Percentiles rank a stretch among this genome's conserved stretches.
Evolutionary conservation across 92 coral and sea anemone species (phyloP).

Genomic region (Meandrina meandrites): DNA sequence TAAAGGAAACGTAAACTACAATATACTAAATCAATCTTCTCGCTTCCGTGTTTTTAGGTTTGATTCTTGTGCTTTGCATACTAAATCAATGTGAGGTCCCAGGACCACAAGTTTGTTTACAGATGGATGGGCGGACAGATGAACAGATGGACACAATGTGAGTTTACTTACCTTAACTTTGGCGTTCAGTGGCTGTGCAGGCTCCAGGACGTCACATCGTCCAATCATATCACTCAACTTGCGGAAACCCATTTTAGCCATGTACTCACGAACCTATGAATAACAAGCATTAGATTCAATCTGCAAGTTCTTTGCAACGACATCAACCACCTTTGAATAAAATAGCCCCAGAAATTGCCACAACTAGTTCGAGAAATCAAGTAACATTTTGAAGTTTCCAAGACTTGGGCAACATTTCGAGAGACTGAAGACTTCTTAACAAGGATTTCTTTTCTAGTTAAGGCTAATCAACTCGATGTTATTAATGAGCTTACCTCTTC

Average conservation of each 20-base stretch:
- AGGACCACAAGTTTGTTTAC: no score
- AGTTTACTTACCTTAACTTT: constrained; percentile 87
- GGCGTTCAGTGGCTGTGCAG: constrained; percentile 76
- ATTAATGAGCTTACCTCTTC: constrained; percentile 78
- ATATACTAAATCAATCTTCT: no score
- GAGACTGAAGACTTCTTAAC: neutral
- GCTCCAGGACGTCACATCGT: constrained; percentile 77
- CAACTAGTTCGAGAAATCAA: neutral
- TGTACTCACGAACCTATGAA: constrained; percentile 81
- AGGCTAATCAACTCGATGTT: neutral
- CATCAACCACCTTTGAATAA: neutral
- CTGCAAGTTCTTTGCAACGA: neutral
- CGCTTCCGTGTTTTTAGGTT: no score
- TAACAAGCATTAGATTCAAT: neutral
- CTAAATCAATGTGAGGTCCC: no score
- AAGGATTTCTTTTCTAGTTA: neutral
- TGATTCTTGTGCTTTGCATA: no score
- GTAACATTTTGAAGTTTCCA: neutral
- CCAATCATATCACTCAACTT: constrained; percentile 87
- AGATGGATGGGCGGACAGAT: no score
- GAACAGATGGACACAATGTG: neutral
- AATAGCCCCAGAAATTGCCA: neutral
- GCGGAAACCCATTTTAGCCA: constrained; percentile 92
- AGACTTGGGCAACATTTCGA: neutral
- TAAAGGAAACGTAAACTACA: no score